These are phyloP conservation scores for Brachionus manjavacas DNA, from an alignment of 1,140 invertebrate genomes.

Conservation along the genomic window DNA sequence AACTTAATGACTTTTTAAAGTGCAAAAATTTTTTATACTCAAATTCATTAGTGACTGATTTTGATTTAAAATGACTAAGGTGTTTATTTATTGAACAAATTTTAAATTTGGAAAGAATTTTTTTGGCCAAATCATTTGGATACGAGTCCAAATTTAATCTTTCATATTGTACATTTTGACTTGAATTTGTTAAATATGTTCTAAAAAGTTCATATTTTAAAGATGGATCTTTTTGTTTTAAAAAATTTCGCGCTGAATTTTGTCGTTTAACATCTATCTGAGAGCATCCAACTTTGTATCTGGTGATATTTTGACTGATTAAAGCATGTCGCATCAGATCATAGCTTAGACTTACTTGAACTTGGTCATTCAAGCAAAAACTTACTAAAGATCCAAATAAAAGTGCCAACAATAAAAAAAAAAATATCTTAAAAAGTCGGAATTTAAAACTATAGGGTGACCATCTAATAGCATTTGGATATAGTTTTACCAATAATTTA, in stretches of 20 bases:
- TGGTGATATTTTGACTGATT: background rate
- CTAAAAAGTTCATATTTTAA: background rate
- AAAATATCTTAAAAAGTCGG: background rate
- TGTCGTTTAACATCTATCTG: background rate
- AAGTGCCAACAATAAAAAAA: background rate
- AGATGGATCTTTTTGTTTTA: background rate
- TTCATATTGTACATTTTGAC: background rate
- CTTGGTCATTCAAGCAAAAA: background rate
- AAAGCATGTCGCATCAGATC: slow-evolving; percentile 19
- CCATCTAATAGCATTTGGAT: background rate
- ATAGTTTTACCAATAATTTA: background rate
- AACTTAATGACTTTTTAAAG: background rate
- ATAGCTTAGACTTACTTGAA: background rate
- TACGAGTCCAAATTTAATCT: background rate
- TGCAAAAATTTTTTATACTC: background rate
- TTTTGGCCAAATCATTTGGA: background rate
- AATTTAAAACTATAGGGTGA: background rate
- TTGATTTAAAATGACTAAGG: background rate
- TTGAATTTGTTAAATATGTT: background rate
- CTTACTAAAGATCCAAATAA: background rate
- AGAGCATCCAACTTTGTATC: background rate
- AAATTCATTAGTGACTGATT: background rate
- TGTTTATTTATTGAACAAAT: slow-evolving; percentile 24
- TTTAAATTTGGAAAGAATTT: background rate
- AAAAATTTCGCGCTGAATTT: background rate